Evolutionary conservation across 2,113 vertebrate species (phyloP).

Genomic region (Hemiscyllium ocellatum): DNA sequence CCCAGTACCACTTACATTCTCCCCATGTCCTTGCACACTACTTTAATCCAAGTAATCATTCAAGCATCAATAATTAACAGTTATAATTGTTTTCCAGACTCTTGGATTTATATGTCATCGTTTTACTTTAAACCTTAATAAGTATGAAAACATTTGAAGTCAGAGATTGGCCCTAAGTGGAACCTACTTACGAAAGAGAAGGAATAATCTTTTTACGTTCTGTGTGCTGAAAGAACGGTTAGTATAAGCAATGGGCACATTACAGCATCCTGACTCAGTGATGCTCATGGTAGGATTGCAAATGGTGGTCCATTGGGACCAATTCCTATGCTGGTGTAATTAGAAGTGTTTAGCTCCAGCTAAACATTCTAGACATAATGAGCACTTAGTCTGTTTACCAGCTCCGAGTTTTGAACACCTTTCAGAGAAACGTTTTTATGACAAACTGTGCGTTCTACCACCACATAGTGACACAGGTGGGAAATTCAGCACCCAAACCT

Average conservation of each 20-base stretch:
- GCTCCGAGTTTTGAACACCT: neutral
- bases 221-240: neutral
- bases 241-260: neutral
- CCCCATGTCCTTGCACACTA: too few species aligned
- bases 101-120: neutral
- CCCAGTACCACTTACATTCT: too few species aligned
- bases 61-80: neutral
- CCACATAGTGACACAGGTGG: neutral
- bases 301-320: neutral
- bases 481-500: neutral
- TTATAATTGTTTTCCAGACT: conserved; percentile 4
- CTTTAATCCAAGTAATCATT: too few species aligned
- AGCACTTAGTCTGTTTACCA: neutral
- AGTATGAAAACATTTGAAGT: neutral
- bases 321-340: neutral
- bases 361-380: neutral
- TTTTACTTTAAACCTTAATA: neutral
- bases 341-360: neutral
- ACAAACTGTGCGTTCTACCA: neutral
- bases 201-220: neutral
- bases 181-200: neutral
- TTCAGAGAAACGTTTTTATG: neutral
- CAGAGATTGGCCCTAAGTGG: neutral
- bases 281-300: conserved; percentile 1
- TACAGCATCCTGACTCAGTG: neutral